Conservation (phyloP, 1,140 invertebrate species). For the Ceratosolen fusciceps region DNA sequence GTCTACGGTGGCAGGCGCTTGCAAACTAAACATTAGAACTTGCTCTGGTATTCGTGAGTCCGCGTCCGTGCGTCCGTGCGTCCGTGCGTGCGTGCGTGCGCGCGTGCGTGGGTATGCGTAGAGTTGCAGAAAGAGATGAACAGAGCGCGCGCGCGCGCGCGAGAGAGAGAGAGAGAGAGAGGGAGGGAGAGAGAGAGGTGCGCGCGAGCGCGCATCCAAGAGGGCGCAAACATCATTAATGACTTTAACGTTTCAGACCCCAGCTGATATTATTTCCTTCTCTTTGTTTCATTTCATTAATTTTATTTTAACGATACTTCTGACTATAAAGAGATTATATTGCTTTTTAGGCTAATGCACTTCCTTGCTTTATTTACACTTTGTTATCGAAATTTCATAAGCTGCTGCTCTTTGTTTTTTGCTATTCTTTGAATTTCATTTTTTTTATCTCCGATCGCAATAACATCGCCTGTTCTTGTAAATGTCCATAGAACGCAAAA, state of each 20-base stretch:
- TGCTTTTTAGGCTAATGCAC: background rate
- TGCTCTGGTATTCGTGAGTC: too few species aligned
- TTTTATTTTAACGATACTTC: background rate
- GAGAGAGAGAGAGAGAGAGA: too few species aligned
- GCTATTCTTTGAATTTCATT: slow-evolving; percentile 1
- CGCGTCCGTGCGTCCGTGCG: background rate
- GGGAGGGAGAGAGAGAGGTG: too few species aligned
- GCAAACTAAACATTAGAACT: background rate
- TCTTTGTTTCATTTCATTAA: slow-evolving; percentile 3
- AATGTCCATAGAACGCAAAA: too few species aligned
- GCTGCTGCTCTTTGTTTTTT: too few species aligned
- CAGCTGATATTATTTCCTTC: background rate
- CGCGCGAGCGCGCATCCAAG: background rate
- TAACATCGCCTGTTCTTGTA: too few species aligned
- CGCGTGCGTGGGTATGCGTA: too few species aligned
- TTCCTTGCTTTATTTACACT: background rate
- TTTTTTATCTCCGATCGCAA: background rate
- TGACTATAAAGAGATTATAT: background rate
- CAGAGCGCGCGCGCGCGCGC: too few species aligned
- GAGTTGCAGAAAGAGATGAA: too few species aligned
- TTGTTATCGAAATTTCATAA: too few species aligned
- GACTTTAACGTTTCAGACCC: background rate
- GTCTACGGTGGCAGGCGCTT: background rate
- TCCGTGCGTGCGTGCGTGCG: background rate
- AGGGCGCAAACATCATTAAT: slow-evolving; percentile 14